Base-by-base conservation (phyloP, 2,888 invertebrate genomes). In the Drosophila cyrtoloma region DNA sequence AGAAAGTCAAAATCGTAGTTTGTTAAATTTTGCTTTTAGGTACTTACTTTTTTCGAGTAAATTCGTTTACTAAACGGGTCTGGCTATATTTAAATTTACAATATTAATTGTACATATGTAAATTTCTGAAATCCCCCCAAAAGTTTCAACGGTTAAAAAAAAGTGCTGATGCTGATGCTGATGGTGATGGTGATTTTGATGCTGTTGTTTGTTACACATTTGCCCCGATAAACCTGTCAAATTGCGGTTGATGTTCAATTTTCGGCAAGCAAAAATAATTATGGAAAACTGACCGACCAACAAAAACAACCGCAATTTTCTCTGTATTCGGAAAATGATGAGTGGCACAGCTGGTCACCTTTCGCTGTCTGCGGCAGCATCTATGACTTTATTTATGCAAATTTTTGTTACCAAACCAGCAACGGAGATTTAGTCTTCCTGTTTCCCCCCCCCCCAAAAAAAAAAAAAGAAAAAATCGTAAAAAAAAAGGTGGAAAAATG, bases 401-500 rank as follows among this genome's bases (percentile, higher is more conserved):
- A 78, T 79, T 72, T 71, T 56, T 56, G 39, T 30, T 58, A 67
- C 42, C 58, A 50, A 53, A 39, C 61, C 52, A 58, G 50, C 52
- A 30, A 22, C 33, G 57, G 51, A 59, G 59, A 37, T 59, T 56
- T 56, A 39, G 14, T 59, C 42, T 75, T 74, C 44, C 32, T 77
- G 62, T 64, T 70, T 75, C 14, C 5, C 7, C 28, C 66, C 60
- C 3, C 14, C 5, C 7, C 28, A 37, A n/a, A 10, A 57, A 35
- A 56, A 28, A 55, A 35, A 14, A 6, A 28, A 35, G 16, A 26
- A 68, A 61, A 59, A 58, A 63, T 71, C 63, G 63, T 71, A 64
- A 79, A 77, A 84, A 84, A 67, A 68, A 77, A 77, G 68, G 67
- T 79, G 74, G 65, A 69, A 71, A 88, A 87, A 85, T 91, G 77